Evolutionary conservation across 2,113 vertebrate genomes (phyloP).

Genomic region (Lampris megalopsis): DNA sequence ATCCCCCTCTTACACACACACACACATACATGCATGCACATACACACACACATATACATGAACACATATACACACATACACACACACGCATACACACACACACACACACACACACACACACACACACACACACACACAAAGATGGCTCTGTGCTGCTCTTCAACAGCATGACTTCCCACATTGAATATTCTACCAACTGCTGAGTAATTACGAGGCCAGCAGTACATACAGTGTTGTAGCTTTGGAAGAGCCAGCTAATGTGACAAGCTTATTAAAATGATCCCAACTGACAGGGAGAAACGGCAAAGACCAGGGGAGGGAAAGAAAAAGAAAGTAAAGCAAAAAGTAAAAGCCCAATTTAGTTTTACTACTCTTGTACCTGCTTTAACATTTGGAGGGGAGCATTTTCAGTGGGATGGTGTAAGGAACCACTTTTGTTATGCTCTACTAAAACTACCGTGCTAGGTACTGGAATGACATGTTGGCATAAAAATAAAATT

Average conservation of each 20-base stretch:
- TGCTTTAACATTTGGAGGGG: not conserved
- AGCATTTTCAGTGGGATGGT: slow-evolving; percentile 4
- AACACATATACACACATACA: not conserved
- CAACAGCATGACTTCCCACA: slow-evolving; percentile 15
- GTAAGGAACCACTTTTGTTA: no score
- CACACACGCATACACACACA: slow-evolving; percentile 22
- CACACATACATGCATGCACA: slow-evolving; percentile 3
- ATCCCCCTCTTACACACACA: not conserved
- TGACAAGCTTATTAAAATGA: slow-evolving; percentile 13
- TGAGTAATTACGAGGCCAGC: not conserved
- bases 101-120: slow-evolving; percentile 3
- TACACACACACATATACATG: slow-evolving; percentile 9
- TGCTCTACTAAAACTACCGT: no score
- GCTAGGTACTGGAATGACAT: no score
- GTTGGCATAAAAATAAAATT: no score
- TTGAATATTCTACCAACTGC: slow-evolving; percentile 18
- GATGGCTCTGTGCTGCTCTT: slow-evolving; percentile 1
- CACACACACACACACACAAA: slow-evolving; percentile 6
- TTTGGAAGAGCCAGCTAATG: slow-evolving; percentile 8
- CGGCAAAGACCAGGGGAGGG: no score
- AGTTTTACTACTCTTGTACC: slow-evolving; percentile 9
- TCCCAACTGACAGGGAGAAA: slow-evolving; percentile 2
- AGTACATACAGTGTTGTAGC: not conserved
- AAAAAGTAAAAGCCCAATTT: slow-evolving; percentile 22
- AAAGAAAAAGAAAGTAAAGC: not conserved